These are phyloP conservation scores for Marcusenius ussheri DNA, from an alignment of 2,113 vertebrate species.

Conservation along the genomic window DNA sequence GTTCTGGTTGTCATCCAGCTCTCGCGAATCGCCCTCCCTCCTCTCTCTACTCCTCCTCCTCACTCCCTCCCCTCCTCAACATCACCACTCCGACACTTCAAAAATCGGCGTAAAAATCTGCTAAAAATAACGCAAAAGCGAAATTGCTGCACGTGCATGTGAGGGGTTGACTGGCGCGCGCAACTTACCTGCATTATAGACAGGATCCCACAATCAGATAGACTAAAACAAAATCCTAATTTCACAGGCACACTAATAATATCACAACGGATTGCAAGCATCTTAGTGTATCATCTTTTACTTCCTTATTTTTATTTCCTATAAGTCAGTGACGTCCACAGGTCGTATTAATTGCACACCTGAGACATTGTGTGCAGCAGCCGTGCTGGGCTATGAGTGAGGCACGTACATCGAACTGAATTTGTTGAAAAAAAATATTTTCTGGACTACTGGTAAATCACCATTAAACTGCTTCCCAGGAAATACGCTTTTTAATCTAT, in stretches of 20 bases:
- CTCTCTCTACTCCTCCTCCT: constrained; percentile 8
- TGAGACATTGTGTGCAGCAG: not conserved
- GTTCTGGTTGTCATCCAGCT: constrained; percentile 22
- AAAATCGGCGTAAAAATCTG: constrained; percentile 10
- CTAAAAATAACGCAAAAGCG: constrained; percentile 20
- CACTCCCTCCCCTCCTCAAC: constrained; percentile 27
- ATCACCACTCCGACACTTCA: constrained; percentile 22
- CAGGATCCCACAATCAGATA: not conserved
- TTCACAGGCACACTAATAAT: not conserved
- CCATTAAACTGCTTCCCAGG: not conserved
- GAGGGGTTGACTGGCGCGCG: not conserved
- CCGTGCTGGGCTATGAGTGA: not conserved
- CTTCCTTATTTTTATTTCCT: not conserved
- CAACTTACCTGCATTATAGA: not conserved
- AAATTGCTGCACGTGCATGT: not conserved
- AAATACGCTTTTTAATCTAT: not conserved
- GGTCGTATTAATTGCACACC: not conserved
- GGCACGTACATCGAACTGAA: not conserved
- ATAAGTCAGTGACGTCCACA: not conserved
- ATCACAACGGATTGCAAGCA: not conserved
- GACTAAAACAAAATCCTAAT: not conserved
- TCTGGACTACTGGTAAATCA: not conserved
- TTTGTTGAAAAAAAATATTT: not conserved
- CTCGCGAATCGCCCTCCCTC: constrained; percentile 7
- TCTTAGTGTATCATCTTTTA: not conserved